These are phyloP conservation scores for Masnerella sp. DNA, from an alignment of 2,888 invertebrate genomes.

Conservation along the genomic window DNA sequence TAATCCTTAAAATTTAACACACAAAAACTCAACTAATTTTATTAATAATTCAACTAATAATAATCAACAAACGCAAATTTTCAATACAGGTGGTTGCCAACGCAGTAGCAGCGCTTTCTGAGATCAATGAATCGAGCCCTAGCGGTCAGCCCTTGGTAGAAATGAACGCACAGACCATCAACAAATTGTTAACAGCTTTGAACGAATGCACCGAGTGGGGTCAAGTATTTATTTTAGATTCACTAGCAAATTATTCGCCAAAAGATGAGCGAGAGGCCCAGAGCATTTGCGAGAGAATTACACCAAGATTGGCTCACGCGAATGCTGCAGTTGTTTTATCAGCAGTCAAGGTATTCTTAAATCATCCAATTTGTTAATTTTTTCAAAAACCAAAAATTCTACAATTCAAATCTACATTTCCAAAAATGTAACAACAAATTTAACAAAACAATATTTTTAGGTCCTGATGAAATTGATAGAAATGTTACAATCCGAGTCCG, in stretches of 20 bases:
- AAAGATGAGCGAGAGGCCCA: slow-evolving; percentile 98
- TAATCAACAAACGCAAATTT: too few species aligned
- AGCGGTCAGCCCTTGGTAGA: slow-evolving; percentile 96
- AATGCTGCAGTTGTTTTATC: slow-evolving; percentile 99
- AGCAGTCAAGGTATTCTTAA: slow-evolving; percentile 96
- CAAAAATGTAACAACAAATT: slow-evolving; percentile 1
- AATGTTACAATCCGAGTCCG: slow-evolving; percentile 94
- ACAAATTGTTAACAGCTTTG: slow-evolving; percentile 97
- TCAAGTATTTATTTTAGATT: slow-evolving; percentile 98
- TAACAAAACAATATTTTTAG: slow-evolving; percentile 69
- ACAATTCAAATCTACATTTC: background rate
- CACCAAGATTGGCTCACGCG: slow-evolving; percentile 97
- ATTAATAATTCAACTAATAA: too few species aligned
- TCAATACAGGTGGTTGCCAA: slow-evolving; percentile 95
- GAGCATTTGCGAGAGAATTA: slow-evolving; percentile 98
- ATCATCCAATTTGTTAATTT: slow-evolving; percentile 11
- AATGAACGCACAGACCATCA: slow-evolving; percentile 98
- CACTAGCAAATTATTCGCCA: slow-evolving; percentile 97
- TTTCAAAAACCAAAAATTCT: background rate
- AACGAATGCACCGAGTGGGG: slow-evolving; percentile 99
- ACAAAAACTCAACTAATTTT: too few species aligned
- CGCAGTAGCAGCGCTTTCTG: slow-evolving; percentile 98
- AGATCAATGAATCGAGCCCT: slow-evolving; percentile 98
- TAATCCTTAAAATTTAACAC: too few species aligned
- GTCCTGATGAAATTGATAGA: slow-evolving; percentile 99